Evolutionary conservation across 1,140 invertebrate species (phyloP).

Genomic region (Nymphalis io): DNA sequence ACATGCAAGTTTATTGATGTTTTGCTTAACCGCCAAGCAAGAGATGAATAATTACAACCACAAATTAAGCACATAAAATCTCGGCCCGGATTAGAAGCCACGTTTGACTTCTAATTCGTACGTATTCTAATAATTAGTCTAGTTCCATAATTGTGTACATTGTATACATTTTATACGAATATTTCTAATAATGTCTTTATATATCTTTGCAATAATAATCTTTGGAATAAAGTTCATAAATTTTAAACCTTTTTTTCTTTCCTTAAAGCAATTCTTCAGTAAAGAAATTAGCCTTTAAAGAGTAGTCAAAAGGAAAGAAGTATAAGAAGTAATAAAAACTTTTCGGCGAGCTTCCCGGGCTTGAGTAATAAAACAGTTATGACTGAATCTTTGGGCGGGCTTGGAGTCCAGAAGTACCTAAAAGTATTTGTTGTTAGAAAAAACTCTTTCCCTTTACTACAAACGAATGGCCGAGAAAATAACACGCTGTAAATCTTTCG

Average conservation of each 20-base stretch:
- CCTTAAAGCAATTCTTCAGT: slow-evolving; percentile 2
- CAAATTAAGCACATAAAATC: too few relatives aligned
- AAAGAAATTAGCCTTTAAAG: slow-evolving; percentile 38
- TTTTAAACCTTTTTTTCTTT: slow-evolving; percentile 22
- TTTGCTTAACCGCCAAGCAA: too few relatives aligned
- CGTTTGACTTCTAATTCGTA: too few relatives aligned
- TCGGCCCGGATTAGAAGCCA: too few relatives aligned
- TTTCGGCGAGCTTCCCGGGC: slow-evolving; percentile 48
- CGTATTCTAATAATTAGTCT: too few relatives aligned
- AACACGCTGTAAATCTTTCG: slow-evolving; percentile 44
- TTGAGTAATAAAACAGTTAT: slow-evolving; percentile 71
- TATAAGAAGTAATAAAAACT: slow-evolving; percentile 51
- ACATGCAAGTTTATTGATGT: too few relatives aligned
- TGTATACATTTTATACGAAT: too few relatives aligned
- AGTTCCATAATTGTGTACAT: too few relatives aligned
- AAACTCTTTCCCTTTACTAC: slow-evolving; percentile 46
- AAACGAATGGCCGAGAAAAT: slow-evolving; percentile 46
- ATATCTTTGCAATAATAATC: background rate
- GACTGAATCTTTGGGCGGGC: slow-evolving; percentile 54
- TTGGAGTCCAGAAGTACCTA: slow-evolving; percentile 39
- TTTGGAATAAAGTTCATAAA: slow-evolving; percentile 10
- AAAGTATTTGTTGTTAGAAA: slow-evolving; percentile 46
- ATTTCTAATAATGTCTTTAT: background rate
- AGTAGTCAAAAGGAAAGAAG: slow-evolving; percentile 41
- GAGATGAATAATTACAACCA: too few relatives aligned